Evolutionary conservation across 1,140 invertebrate genomes (phyloP).

Genomic region (Zaprionus inermis): DNA sequence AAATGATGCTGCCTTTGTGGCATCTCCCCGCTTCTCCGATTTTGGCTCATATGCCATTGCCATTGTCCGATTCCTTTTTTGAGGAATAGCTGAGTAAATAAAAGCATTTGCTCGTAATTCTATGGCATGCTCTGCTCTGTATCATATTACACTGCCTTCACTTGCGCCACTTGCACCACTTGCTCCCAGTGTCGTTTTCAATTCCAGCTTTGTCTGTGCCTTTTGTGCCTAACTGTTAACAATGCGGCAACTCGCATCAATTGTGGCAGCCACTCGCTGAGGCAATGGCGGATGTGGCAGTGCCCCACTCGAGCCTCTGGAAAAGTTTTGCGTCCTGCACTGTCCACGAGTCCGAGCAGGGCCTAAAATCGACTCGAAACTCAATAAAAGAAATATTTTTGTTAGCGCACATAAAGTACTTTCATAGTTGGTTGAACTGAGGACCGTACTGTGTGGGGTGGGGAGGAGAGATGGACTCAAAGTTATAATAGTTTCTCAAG

Average conservation of each 20-base stretch:
- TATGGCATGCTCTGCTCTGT: conserved; percentile 17
- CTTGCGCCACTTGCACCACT: conserved; percentile 13
- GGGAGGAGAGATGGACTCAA: conserved; percentile 28
- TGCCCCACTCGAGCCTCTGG: conserved; percentile 1
- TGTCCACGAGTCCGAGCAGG: conserved; percentile 12
- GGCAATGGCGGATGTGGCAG: conserved; percentile 19
- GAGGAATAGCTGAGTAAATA: conserved; percentile 44
- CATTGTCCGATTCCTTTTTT: conserved; percentile 8
- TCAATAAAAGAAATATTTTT: conserved; percentile 83
- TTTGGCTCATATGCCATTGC: not conserved
- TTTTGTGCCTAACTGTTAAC: conserved; percentile 57
- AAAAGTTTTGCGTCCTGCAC: conserved; percentile 29
- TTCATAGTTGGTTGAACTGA: conserved; percentile 81
- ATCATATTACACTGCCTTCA: conserved; percentile 35
- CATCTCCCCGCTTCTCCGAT: not conserved
- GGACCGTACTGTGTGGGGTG: conserved; percentile 46
- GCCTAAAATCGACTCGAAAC: conserved; percentile 71
- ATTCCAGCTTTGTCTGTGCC: conserved; percentile 38
- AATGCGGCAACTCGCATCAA: conserved; percentile 47
- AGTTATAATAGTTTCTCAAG: conserved; percentile 81
- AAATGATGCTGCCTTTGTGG: no score
- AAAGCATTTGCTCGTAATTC: conserved; percentile 49
- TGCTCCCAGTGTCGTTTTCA: conserved; percentile 18
- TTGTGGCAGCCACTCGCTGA: conserved; percentile 51
- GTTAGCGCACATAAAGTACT: conserved; percentile 82